Evolutionary conservation across 1,140 invertebrate genomes (phyloP), one percentile per base, ranked within the genome.

Genomic region (Macrobrachium nipponense): DNA sequence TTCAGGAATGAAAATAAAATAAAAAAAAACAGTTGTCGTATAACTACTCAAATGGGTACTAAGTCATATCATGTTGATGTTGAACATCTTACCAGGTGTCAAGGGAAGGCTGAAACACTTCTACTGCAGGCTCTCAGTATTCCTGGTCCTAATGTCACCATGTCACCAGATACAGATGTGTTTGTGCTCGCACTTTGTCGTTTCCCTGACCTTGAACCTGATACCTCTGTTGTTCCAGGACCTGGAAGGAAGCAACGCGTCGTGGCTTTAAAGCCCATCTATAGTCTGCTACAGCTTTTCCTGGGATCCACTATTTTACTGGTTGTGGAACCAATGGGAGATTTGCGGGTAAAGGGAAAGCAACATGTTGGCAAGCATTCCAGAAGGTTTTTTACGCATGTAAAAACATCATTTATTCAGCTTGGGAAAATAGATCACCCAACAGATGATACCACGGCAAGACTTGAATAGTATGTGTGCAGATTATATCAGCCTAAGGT

Each of bases 81-180:
- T 73, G 70, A 73, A 23, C 70, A 73, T 73, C 6, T 73, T 12
- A 7, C 0, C 7, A 73, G 70, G 0, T n/a, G 20, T 36, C 3
- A 51, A 73, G 70, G 43, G 7, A 23, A 73, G 23, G 70, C 70
- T 23, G n/a, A 73, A 51, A 73, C 15, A 36, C 23, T 23, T 36
- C 23, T 36, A 7, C 11, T 23, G 0, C 23, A 36, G 1, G 27
- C 27, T 36, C 27, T 36, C 27, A 36, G 27, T 36, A 4, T 36
- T 36, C 2, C 70, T 36, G 27, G 70, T 5, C 70, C 27, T 8
- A 7, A 20, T 20, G n/a, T 36, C 27, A 73, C n/a, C 27, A 36
- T 27, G 23, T 20, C 68, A 72, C 68, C 68, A 23, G 68, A 72
- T 72, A 72, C 68, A 72, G 68, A 3, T 23, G 68, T 72, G 68